A percentile compares a stretch with the other conserved stretches of the same genome.
These are phyloP conservation scores for Amazona guildingii DNA, from an alignment of 2,113 vertebrate genomes.

Conservation along the genomic window DNA sequence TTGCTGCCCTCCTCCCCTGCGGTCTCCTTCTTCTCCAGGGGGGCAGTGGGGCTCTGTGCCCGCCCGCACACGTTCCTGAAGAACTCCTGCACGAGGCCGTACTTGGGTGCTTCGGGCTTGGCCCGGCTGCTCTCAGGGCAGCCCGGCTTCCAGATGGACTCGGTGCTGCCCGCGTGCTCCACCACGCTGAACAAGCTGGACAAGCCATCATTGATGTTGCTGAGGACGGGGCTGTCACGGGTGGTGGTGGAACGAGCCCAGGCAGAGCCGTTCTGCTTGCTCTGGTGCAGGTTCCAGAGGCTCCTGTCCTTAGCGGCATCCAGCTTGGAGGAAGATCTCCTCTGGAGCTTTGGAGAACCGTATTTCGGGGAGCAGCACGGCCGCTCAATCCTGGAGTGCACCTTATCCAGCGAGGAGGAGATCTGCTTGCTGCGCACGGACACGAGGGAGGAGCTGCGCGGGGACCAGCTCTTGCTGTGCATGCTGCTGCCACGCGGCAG, in stretches of 20 bases:
- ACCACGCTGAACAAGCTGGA: conserved; percentile 97
- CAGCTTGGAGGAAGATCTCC: conserved; percentile 91
- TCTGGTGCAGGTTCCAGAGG: conserved; percentile 93
- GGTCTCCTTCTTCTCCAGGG: conserved; percentile 69
- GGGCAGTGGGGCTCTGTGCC: conserved; percentile 68
- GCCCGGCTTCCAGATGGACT: conserved; percentile 88
- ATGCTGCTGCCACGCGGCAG: conserved; percentile 74
- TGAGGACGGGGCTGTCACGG: conserved; percentile 93
- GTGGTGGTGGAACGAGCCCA: conserved; percentile 99
- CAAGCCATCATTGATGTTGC: conserved; percentile 91
- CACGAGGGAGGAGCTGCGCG: conserved; percentile 84
- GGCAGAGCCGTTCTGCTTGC: conserved; percentile 89
- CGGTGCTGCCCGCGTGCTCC: conserved; percentile 89
- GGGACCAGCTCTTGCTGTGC: conserved; percentile 90
- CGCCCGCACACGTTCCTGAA: conserved; percentile 88
- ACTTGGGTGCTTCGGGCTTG: conserved; percentile 82
- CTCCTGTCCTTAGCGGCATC: conserved; percentile 89
- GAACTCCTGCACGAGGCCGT: conserved; percentile 91
- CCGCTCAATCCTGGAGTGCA: conserved; percentile 90
- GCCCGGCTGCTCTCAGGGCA: conserved; percentile 65
- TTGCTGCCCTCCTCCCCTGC: conserved; percentile 77
- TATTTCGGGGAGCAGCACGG: conserved; percentile 97
- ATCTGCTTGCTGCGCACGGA: conserved; percentile 92
- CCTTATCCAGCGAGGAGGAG: conserved; percentile 94
- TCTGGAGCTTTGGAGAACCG: conserved; percentile 92